Evolutionary conservation across 2,888 invertebrate species (phyloP).

Genomic region (Apamea crenata): DNA sequence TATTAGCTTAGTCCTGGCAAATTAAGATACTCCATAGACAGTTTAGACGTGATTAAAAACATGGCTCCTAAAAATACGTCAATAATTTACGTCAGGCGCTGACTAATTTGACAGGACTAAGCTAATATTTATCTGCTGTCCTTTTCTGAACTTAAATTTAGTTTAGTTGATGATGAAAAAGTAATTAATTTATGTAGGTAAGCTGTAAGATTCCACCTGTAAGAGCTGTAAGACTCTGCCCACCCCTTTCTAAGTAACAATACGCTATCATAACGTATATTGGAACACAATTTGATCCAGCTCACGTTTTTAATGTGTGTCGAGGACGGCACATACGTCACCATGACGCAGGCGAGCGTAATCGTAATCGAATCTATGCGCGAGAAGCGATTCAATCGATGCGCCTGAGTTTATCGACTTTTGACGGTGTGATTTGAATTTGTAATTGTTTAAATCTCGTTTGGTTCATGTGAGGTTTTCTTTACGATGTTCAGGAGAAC

Average conservation of each 20-base stretch:
- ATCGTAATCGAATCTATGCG: slow-evolving; percentile 40
- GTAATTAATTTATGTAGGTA: neutral
- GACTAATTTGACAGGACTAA: no score
- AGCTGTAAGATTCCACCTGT: neutral
- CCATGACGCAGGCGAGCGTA: slow-evolving; percentile 29
- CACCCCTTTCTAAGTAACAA: neutral
- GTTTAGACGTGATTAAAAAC: no score
- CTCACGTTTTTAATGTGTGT: slow-evolving; percentile 51
- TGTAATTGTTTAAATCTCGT: neutral
- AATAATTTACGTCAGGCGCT: no score
- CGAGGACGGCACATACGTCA: slow-evolving; percentile 51
- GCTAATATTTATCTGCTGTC: no score
- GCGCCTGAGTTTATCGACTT: slow-evolving; percentile 43
- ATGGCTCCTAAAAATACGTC: no score
- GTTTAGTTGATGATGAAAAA: neutral
- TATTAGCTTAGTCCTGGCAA: no score
- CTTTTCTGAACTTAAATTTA: no score
- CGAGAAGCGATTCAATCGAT: slow-evolving; percentile 12
- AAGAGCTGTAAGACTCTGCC: no score
- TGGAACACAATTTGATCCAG: slow-evolving; percentile 19
- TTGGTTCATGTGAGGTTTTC: neutral
- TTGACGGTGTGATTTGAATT: slow-evolving; percentile 8
- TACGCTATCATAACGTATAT: neutral
- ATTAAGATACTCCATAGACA: no score
- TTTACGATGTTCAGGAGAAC: neutral